phyloP scores from a whole-genome alignment of 1,140 invertebrate genomes.

The Diachasma alloeum region DNA sequence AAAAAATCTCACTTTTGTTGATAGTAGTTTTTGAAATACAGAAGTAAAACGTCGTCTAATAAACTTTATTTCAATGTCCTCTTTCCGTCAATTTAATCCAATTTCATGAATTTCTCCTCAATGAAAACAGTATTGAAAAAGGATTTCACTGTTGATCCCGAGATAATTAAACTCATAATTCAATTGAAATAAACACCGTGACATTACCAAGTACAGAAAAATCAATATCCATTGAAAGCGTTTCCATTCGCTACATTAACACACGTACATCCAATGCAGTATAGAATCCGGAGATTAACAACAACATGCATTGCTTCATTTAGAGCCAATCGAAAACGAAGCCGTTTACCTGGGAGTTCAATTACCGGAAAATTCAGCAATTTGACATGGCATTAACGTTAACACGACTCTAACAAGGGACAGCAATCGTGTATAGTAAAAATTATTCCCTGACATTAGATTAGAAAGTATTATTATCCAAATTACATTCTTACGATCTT shows the following conservation, averaged over 20 bases:
- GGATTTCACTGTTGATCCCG: no score
- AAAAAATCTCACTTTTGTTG: no score
- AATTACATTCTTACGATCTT: neutral
- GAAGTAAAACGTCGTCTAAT: no score
- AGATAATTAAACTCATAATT: no score
- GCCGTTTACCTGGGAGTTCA: neutral
- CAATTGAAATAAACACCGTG: no score
- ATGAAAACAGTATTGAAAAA: no score
- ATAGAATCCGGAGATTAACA: neutral
- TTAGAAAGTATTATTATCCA: neutral
- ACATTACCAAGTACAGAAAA: no score
- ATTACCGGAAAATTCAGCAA: neutral
- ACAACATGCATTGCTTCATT: neutral
- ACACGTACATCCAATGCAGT: neutral
- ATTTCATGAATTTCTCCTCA: no score
- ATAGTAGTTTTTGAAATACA: no score
- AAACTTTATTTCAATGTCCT: no score
- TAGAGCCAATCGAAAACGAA: neutral
- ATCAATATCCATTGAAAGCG: neutral
- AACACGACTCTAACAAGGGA: neutral
- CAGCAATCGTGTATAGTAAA: neutral
- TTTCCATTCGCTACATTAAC: neutral
- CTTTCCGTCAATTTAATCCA: no score
- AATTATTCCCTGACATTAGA: neutral
- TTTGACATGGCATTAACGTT: neutral